Evolutionary conservation across 2,888 invertebrate species (phyloP).

Genomic region (Strigamia maritima): DNA sequence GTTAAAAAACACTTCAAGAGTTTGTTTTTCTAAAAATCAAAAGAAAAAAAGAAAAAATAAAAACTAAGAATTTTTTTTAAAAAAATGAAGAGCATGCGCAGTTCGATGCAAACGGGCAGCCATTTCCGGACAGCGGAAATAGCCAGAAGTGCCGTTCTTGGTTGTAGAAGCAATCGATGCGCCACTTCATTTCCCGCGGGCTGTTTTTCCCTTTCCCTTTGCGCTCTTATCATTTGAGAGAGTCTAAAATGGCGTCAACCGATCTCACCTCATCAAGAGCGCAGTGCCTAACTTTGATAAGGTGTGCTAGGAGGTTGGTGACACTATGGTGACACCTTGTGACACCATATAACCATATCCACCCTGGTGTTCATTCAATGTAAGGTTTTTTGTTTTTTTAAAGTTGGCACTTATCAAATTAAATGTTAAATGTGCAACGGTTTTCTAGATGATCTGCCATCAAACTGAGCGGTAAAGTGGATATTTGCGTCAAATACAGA

Average conservation of each 20-base stretch:
- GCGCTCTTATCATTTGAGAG: constrained; percentile 13
- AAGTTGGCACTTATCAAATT: background rate
- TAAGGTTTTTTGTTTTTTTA: background rate
- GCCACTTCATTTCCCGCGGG: constrained; percentile 28
- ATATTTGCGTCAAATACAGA: constrained; percentile 17
- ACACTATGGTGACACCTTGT: background rate
- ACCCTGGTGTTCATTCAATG: background rate
- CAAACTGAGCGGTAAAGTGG: background rate
- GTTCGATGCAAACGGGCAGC: constrained; percentile 1
- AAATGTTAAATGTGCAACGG: too few relatives aligned
- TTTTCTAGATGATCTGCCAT: background rate
- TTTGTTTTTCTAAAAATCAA: background rate
- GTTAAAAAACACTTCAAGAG: background rate
- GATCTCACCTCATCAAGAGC: constrained; percentile 10
- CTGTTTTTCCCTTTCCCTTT: constrained; percentile 14
- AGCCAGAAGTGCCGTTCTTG: background rate
- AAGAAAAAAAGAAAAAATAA: background rate
- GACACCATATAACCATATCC: too few relatives aligned
- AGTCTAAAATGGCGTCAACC: constrained; percentile 22
- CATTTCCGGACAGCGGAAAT: constrained; percentile 18
- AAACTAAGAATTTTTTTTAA: background rate
- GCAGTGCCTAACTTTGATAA: background rate
- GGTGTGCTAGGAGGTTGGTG: background rate
- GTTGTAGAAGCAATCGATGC: background rate
- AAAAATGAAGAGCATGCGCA: background rate